phyloP scores from a whole-genome alignment of 2,113 vertebrate species.

The Oenanthe melanoleuca region DNA sequence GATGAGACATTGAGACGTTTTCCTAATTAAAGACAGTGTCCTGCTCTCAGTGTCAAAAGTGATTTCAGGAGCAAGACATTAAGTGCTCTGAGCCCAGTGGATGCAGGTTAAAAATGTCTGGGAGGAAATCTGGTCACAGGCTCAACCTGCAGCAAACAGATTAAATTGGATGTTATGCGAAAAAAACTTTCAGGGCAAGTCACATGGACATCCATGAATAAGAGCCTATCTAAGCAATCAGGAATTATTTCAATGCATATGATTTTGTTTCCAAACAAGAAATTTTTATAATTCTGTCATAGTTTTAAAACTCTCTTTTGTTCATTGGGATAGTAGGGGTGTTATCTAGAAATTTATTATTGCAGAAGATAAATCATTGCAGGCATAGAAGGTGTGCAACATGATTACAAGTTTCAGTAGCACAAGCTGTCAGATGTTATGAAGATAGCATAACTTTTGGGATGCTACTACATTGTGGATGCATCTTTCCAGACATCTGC shows the following conservation, averaged over 20 bases:
- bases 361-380: not conserved
- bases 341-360: not conserved
- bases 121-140: not conserved
- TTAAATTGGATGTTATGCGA: not conserved
- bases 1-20: not conserved
- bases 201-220: not conserved
- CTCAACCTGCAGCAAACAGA: not conserved
- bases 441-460: not conserved
- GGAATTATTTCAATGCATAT: not conserved
- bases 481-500: not conserved
- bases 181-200: not conserved
- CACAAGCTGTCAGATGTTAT: not conserved
- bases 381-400: not conserved
- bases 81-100: not conserved
- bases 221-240: not conserved
- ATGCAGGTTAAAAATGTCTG: not conserved
- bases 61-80: not conserved
- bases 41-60: not conserved
- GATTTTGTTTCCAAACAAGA: not conserved
- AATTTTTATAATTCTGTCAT: not conserved
- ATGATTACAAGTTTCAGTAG: not conserved
- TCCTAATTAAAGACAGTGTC: not conserved
- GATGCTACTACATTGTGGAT: not conserved
- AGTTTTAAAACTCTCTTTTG: not conserved
- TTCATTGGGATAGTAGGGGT: rapidly evolving